Conservation (phyloP, 2,113 vertebrate genomes). For the Austrofundulus limnaeus region DNA sequence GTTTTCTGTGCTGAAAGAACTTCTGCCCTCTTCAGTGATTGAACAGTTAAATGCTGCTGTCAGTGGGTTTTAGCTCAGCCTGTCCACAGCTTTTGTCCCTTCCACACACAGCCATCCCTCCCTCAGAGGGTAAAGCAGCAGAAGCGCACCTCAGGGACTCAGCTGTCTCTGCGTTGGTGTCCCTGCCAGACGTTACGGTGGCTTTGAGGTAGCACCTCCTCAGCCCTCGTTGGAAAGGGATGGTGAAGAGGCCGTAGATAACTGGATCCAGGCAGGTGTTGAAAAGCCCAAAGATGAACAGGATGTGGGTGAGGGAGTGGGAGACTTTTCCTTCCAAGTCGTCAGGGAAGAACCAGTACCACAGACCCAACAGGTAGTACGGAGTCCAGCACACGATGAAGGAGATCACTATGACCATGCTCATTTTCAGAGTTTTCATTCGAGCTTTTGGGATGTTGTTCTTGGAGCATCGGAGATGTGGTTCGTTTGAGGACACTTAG, state of each 20-base stretch:
- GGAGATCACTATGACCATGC: conserved; percentile 80
- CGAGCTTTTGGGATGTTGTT: conserved; percentile 83
- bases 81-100: conserved; percentile 1
- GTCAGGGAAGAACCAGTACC: conserved; percentile 85
- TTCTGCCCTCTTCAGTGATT: background rate
- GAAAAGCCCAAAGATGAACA: conserved; percentile 83
- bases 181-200: conserved; percentile 1
- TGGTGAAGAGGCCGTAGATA: conserved; percentile 80
- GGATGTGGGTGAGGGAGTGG: conserved; percentile 78
- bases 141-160: conserved; percentile 30
- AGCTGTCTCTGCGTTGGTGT: background rate
- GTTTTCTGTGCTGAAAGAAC: conserved; percentile 5
- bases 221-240: conserved; percentile 59
- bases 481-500: conserved; percentile 67
- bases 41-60: conserved; percentile 15
- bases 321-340: conserved; percentile 79
- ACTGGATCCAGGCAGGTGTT: conserved; percentile 80
- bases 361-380: conserved; percentile 82
- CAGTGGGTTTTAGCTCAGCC: conserved; percentile 3
- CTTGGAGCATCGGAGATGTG: conserved; percentile 77
- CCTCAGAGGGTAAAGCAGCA: background rate
- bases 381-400: conserved; percentile 85
- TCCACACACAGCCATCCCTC: background rate
- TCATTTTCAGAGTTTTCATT: conserved; percentile 83
- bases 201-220: conserved; percentile 25